Evolutionary conservation across 2,113 vertebrate genomes (phyloP).

Genomic region (Ictalurus punctatus): DNA sequence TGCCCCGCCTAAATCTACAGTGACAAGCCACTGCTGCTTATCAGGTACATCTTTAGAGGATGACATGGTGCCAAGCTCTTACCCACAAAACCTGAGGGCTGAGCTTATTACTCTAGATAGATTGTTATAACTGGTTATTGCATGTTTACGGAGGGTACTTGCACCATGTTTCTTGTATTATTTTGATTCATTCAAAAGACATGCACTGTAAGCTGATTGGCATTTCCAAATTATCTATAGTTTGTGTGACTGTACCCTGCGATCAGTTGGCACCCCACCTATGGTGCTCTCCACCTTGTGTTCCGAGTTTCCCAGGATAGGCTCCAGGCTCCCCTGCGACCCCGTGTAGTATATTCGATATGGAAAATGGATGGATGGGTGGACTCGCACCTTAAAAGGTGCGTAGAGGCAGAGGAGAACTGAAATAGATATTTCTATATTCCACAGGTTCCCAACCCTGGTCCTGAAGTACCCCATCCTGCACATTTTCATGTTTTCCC

Average conservation of each 20-base stretch:
- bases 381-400: not conserved
- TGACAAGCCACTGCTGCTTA: not conserved
- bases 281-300: too few relatives aligned
- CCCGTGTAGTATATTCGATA: too few relatives aligned
- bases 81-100: not conserved
- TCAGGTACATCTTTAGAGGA: not conserved
- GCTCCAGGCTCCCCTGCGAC: too few relatives aligned
- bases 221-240: too few relatives aligned
- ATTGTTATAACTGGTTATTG: not conserved
- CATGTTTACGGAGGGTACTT: not conserved
- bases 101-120: not conserved
- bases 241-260: too few relatives aligned
- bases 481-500: not conserved
- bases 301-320: too few relatives aligned
- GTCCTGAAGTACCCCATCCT: not conserved
- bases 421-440: not conserved
- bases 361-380: too few relatives aligned
- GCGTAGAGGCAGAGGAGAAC: not conserved
- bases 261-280: too few relatives aligned
- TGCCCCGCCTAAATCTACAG: not conserved
- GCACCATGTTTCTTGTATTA: not conserved
- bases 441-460: not conserved
- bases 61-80: not conserved
- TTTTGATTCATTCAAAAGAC: not conserved
- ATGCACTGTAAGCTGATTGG: too few relatives aligned